Conservation (phyloP, 2,113 vertebrate species). For the Polypterus bichir region DNA sequence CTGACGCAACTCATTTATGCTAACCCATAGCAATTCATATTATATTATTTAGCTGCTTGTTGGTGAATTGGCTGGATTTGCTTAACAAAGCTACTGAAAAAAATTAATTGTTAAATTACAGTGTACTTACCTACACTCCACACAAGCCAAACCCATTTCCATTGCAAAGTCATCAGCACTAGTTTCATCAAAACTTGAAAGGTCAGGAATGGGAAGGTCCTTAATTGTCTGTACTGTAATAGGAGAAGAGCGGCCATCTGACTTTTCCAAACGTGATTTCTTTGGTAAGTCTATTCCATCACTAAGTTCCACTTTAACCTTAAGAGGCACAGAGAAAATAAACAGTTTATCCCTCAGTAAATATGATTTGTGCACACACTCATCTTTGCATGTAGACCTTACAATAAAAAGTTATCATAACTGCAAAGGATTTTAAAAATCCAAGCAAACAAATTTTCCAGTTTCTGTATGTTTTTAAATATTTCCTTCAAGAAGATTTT, state of each 20-base stretch:
- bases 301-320: slow-evolving; percentile 64
- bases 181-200: slow-evolving; percentile 84
- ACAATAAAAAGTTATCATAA: not conserved
- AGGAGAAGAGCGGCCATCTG: slow-evolving; percentile 73
- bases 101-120: no score
- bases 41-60: no score
- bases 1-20: no score
- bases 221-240: slow-evolving; percentile 77
- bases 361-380: no score
- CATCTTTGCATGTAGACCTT: no score
- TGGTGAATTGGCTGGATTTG: no score
- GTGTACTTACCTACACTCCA: slow-evolving; percentile 74
- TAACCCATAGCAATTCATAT: no score
- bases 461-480: no score
- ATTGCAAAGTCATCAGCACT: slow-evolving; percentile 95
- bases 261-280: slow-evolving; percentile 79
- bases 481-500: no score
- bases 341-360: not conserved
- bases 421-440: no score
- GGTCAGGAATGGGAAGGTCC: slow-evolving; percentile 72
- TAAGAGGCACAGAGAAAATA: not conserved
- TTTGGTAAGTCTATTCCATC: slow-evolving; percentile 72
- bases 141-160: slow-evolving; percentile 96
- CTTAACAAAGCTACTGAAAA: no score
- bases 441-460: no score